phyloP scores from a whole-genome alignment of 2,113 vertebrate species.

The Cercopithecus mona region DNA sequence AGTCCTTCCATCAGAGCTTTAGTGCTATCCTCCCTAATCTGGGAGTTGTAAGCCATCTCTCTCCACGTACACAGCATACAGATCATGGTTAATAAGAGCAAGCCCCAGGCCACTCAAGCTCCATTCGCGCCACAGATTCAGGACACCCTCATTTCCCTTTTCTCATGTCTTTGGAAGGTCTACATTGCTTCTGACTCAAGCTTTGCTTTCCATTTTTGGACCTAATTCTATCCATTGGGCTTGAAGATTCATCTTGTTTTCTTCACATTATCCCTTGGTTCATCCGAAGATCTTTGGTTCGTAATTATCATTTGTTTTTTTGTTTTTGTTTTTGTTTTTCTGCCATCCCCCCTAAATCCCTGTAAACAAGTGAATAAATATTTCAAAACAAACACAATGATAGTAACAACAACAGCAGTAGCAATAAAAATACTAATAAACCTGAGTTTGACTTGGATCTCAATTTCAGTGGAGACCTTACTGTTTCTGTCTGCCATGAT shows the following conservation, averaged over 20 bases:
- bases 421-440: neutral
- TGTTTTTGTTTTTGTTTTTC: neutral
- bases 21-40: fast-evolving
- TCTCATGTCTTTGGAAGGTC: neutral
- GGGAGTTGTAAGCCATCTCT: neutral
- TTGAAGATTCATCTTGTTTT: neutral
- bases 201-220: neutral
- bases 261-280: neutral
- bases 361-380: neutral
- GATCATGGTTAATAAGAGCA: neutral
- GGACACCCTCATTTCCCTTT: neutral
- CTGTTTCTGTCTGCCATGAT: neutral
- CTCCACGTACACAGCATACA: neutral
- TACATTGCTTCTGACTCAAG: neutral
- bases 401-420: neutral
- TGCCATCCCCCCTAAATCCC: neutral
- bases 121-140: neutral
- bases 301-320: neutral
- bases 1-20: neutral
- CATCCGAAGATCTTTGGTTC: neutral
- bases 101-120: neutral
- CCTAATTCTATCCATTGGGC: neutral
- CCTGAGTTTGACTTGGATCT: neutral
- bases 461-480: neutral
- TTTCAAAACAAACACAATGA: neutral